Evolutionary conservation across 2,888 invertebrate species (phyloP).

Genomic region (Callyntrura sp.): DNA sequence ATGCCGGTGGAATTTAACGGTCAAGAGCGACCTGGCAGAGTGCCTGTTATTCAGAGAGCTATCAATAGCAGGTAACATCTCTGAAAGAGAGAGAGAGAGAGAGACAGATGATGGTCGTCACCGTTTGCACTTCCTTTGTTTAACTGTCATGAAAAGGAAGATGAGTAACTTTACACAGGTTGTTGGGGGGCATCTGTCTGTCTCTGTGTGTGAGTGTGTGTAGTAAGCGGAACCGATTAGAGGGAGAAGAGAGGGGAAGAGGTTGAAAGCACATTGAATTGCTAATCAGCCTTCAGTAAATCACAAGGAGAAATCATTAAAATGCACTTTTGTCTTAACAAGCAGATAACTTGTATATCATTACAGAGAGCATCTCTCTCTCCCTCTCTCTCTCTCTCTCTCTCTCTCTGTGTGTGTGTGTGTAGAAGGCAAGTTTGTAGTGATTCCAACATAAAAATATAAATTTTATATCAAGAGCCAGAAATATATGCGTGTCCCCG

Average conservation of each 20-base stretch:
- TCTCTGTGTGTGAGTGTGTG: too few relatives aligned
- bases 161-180: neutral
- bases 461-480: too few relatives aligned
- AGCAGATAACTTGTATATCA: conserved; percentile 1
- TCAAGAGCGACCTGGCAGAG: neutral
- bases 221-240: conserved; percentile 62
- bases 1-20: conserved; percentile 34
- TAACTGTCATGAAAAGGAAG: conserved; percentile 31
- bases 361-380: neutral
- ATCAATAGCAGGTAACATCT: conserved; percentile 17
- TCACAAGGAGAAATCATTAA: conserved; percentile 57
- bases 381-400: too few relatives aligned
- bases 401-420: neutral
- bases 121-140: conserved; percentile 34
- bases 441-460: too few relatives aligned
- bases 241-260: neutral
- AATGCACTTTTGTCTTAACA: conserved; percentile 44
- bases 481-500: neutral
- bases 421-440: neutral
- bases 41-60: neutral
- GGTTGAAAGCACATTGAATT: conserved; percentile 57
- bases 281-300: conserved; percentile 60
- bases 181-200: neutral
- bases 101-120: conserved; percentile 4
- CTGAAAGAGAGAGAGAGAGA: neutral